phyloP scores from a whole-genome alignment of 1,140 invertebrate species.

The Hesperophylax magnus region DNA sequence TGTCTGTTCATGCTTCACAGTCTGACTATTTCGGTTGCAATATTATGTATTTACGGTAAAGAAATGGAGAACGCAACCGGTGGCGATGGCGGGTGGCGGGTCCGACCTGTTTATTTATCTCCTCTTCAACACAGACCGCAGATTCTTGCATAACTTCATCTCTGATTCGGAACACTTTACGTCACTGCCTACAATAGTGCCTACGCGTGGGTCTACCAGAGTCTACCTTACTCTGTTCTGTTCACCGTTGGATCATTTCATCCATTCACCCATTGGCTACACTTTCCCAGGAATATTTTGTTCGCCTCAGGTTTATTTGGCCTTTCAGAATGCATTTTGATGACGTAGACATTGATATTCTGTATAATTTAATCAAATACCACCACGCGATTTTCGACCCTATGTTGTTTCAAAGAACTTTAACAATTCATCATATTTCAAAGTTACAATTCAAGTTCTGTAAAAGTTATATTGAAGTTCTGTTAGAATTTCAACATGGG shows the following conservation, averaged over 20 bases:
- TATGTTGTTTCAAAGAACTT: no score
- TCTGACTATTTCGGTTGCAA: conserved; percentile 18
- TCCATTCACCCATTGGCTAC: neutral
- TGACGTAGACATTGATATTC: no score
- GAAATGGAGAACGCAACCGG: conserved; percentile 25
- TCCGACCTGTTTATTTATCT: conserved; percentile 28
- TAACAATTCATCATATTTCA: no score
- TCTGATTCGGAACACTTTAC: conserved; percentile 14
- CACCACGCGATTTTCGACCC: no score
- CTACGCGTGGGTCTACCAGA: neutral
- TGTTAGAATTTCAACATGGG: no score
- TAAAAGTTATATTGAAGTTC: no score
- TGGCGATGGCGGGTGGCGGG: neutral
- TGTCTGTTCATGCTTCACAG: conserved; percentile 15
- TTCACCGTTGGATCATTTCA: neutral
- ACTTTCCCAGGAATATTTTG: conserved; percentile 9
- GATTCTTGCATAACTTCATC: conserved; percentile 26
- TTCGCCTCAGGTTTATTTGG: neutral
- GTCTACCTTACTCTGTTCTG: neutral
- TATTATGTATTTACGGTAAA: conserved; percentile 24
- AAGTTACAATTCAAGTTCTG: no score
- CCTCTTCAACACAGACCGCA: conserved; percentile 21
- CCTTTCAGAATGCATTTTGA: no score
- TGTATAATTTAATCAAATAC: no score
- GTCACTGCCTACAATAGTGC: neutral